Percentiles rank a stretch among this genome's conserved stretches.
Evolutionary conservation across 2,797 vertebrate species (phyloP).

Genomic region (Melanotaenia pygmaea): DNA sequence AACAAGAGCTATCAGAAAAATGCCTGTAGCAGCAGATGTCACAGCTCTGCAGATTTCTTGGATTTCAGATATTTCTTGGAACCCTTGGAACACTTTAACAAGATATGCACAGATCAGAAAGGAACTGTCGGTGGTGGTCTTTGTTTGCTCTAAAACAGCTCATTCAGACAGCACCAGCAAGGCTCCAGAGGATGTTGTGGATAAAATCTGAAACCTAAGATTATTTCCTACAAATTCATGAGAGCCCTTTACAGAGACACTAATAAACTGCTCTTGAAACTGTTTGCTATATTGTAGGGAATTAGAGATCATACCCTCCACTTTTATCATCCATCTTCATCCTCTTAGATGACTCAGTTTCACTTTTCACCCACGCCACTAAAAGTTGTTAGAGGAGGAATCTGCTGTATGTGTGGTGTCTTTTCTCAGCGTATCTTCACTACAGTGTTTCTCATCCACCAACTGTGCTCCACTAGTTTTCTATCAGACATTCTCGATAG

Average conservation of each 20-base stretch:
- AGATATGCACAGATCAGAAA: background rate
- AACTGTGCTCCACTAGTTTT: conserved; percentile 1
- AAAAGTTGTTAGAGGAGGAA: too few species aligned
- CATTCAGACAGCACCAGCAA: background rate
- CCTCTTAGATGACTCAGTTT: too few species aligned
- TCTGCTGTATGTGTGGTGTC: conserved; percentile 10
- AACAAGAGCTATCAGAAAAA: background rate
- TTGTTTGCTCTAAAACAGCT: background rate
- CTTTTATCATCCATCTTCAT: too few species aligned
- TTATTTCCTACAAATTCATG: too few species aligned
- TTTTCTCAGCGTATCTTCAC: conserved; percentile 3
- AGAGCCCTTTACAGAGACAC: too few species aligned
- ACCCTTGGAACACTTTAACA: background rate
- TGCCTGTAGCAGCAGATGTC: background rate
- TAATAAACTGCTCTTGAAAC: too few species aligned
- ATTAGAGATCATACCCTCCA: too few species aligned
- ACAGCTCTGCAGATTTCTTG: background rate
- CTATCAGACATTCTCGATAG: conserved; percentile 3
- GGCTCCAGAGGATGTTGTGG: too few species aligned
- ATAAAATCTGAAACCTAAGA: too few species aligned
- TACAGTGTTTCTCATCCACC: background rate
- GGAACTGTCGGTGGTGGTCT: background rate
- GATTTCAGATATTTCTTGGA: background rate
- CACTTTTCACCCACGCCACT: too few species aligned
- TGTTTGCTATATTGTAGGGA: too few species aligned